Evolutionary conservation across 1,140 invertebrate species (phyloP).

Genomic region (Anoplophora glabripennis): DNA sequence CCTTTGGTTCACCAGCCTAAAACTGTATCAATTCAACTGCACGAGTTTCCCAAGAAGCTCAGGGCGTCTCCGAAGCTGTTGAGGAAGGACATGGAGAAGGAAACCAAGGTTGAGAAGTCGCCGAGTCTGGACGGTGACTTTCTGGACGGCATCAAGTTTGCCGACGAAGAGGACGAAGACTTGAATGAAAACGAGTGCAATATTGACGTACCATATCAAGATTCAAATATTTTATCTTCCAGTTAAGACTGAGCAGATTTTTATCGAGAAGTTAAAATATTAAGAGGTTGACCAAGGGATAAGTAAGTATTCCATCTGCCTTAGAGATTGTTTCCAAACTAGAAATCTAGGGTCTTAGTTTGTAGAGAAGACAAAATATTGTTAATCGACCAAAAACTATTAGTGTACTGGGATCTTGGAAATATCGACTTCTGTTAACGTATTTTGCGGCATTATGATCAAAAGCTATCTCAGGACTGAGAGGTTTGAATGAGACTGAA

Average conservation of each 20-base stretch:
- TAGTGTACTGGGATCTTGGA: background rate
- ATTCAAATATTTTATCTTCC: constrained; percentile 41
- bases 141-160: constrained; percentile 54
- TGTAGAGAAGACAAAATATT: no score
- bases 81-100: constrained; percentile 47
- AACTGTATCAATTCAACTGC: constrained; percentile 36
- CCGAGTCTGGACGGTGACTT: constrained; percentile 46
- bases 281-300: no score
- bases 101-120: constrained; percentile 52
- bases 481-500: constrained; percentile 32
- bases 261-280: constrained; percentile 15
- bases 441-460: constrained; percentile 12
- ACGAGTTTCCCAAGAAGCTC: constrained; percentile 39
- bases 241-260: constrained; percentile 31
- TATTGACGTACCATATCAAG: constrained; percentile 41
- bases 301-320: no score
- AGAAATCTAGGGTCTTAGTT: no score
- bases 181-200: constrained; percentile 33
- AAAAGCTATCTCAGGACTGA: constrained; percentile 23
- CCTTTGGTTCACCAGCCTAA: constrained; percentile 25
- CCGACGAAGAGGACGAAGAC: constrained; percentile 48
- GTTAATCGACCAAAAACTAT: constrained; percentile 5
- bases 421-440: background rate
- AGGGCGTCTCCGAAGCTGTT: constrained; percentile 16
- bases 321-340: no score